A percentile compares a stretch with the other conserved stretches of the same genome.
Evolutionary conservation across 2,113 vertebrate genomes (phyloP).

Genomic region (Pandion haliaetus): DNA sequence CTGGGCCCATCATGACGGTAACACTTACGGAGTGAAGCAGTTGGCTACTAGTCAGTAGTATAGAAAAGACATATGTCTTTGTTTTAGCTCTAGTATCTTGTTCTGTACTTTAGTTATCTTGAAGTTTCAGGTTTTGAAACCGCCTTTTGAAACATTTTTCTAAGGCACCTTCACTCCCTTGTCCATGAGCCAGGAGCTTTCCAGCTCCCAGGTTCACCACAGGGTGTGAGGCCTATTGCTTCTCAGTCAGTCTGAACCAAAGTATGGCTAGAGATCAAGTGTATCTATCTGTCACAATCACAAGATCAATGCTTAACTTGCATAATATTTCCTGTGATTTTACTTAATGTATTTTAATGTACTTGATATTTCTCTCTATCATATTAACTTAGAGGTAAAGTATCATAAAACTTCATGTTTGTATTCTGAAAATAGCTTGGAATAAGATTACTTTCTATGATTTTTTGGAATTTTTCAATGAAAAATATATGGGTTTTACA

Average conservation of each 20-base stretch:
- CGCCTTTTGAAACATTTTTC: neutral
- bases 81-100: neutral
- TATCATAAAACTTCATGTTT: neutral
- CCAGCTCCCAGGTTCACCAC: neutral
- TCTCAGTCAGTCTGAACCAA: neutral
- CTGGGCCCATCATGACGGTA: neutral
- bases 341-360: neutral
- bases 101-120: neutral
- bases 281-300: neutral
- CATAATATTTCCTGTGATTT: neutral
- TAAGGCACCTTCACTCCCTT: neutral
- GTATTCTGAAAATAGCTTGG: neutral
- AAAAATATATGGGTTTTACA: neutral
- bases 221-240: neutral
- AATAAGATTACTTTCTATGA: neutral
- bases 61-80: neutral
- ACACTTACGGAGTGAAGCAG: neutral
- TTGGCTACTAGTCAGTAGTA: neutral
- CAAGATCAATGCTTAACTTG: neutral
- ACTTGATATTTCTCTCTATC: neutral
- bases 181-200: neutral
- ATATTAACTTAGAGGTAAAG: neutral
- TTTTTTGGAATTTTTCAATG: neutral
- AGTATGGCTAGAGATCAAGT: neutral
- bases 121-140: neutral